Conservation (phyloP, 2,797 vertebrate genomes). For the Lates japonicus region DNA sequence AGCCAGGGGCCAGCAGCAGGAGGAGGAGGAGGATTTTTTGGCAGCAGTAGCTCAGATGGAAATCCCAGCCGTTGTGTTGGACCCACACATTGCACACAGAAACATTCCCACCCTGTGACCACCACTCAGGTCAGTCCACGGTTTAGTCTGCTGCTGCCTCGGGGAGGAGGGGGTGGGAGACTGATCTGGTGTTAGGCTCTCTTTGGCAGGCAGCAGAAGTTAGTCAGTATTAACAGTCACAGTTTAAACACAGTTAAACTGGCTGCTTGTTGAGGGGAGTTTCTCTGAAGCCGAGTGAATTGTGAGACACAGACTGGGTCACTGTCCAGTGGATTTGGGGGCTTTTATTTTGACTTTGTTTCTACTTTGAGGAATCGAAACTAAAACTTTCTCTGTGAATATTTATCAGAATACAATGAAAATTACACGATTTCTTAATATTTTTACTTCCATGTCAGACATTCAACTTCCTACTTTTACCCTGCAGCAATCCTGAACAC, state of each 20-base stretch:
- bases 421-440: neutral
- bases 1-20: slow-evolving; percentile 50
- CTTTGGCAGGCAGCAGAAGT: slow-evolving; percentile 15
- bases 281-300: neutral
- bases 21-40: slow-evolving; percentile 36
- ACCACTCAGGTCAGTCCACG: slow-evolving; percentile 12
- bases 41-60: slow-evolving; percentile 63
- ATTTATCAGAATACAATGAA: neutral
- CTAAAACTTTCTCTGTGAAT: neutral
- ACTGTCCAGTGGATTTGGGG: neutral
- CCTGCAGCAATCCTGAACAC: neutral
- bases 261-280: slow-evolving; percentile 22
- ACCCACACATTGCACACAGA: slow-evolving; percentile 40
- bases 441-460: neutral
- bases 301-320: neutral
- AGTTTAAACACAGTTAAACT: slow-evolving; percentile 4
- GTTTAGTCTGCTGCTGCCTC: slow-evolving; percentile 31
- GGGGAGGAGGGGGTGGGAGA: neutral
- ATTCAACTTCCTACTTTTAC: neutral
- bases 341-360: slow-evolving; percentile 22
- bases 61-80: slow-evolving; percentile 58
- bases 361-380: neutral
- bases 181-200: slow-evolving; percentile 14
- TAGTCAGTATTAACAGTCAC: neutral
- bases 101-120: slow-evolving; percentile 48